A percentile compares a stretch with the other conserved stretches of the same genome.
Conservation (phyloP, 2,888 invertebrate genomes). For the Ernsta delagoae region DNA sequence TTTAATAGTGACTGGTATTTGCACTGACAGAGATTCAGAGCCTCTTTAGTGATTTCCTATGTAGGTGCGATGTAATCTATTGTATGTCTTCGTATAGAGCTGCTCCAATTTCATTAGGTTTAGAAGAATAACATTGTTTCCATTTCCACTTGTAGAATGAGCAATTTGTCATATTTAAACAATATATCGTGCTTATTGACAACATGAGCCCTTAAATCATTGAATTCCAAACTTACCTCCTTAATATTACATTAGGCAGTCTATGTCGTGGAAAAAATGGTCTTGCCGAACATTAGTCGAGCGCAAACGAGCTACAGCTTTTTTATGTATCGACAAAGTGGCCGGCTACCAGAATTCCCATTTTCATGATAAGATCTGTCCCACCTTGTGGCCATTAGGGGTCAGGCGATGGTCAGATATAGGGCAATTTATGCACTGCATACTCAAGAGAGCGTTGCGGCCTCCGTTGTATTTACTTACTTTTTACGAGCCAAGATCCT, state of each 20-base stretch:
- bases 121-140: not conserved
- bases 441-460: slow-evolving; percentile 59
- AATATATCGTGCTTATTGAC: slow-evolving; percentile 7
- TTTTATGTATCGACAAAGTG: slow-evolving; percentile 75
- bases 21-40: slow-evolving; percentile 23
- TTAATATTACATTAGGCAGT: slow-evolving; percentile 46
- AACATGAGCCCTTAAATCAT: not conserved
- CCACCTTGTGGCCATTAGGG: slow-evolving; percentile 78
- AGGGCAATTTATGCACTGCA: slow-evolving; percentile 78
- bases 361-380: slow-evolving; percentile 79
- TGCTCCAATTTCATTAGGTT: not conserved
- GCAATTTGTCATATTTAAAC: slow-evolving; percentile 2
- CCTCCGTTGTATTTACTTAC: slow-evolving; percentile 67
- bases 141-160: not conserved
- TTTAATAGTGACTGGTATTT: slow-evolving; percentile 26
- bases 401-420: slow-evolving; percentile 80
- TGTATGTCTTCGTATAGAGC: slow-evolving; percentile 27
- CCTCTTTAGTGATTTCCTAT: slow-evolving; percentile 6
- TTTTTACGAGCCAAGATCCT: slow-evolving; percentile 66
- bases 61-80: slow-evolving; percentile 12
- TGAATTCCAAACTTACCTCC: slow-evolving; percentile 19
- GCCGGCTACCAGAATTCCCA: slow-evolving; percentile 64
- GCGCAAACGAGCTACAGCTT: slow-evolving; percentile 69
- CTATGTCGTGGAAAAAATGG: slow-evolving; percentile 49
- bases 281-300: slow-evolving; percentile 54